These are phyloP conservation scores for Coronaproctus castanopsis DNA, from an alignment of 2,888 invertebrate genomes.

Conservation along the genomic window DNA sequence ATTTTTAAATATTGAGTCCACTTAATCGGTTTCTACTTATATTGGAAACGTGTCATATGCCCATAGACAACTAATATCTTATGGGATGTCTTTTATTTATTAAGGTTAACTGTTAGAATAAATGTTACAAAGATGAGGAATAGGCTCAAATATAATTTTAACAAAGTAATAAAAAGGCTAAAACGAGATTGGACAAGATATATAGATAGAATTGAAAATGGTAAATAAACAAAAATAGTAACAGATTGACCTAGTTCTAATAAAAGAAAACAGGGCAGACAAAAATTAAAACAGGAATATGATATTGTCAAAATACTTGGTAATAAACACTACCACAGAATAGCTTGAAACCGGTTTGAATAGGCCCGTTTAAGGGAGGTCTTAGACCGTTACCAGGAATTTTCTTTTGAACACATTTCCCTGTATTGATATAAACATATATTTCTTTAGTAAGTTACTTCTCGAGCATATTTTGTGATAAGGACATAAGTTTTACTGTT, in stretches of 20 bases:
- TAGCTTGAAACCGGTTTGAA: neutral
- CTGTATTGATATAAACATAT: too few relatives aligned
- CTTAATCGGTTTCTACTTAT: too few relatives aligned
- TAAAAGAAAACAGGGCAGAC: neutral
- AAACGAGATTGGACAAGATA: neutral
- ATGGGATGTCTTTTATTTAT: too few relatives aligned
- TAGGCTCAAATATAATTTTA: neutral
- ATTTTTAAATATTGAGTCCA: too few relatives aligned
- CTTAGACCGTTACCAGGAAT: too few relatives aligned
- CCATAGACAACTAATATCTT: too few relatives aligned
- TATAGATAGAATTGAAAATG: neutral
- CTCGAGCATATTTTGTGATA: too few relatives aligned
- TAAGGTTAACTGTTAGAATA: too few relatives aligned
- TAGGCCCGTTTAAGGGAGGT: neutral
- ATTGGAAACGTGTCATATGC: too few relatives aligned
- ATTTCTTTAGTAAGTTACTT: too few relatives aligned
- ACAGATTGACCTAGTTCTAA: neutral
- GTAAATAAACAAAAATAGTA: neutral
- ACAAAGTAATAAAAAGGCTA: neutral
- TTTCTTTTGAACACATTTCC: too few relatives aligned
- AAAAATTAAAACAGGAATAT: neutral
- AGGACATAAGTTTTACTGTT: too few relatives aligned
- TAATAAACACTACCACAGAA: neutral
- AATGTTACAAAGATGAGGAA: neutral
- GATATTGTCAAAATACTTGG: neutral